Percentiles rank a stretch among this genome's conserved stretches.
These are phyloP conservation scores for Melanerpes formicivorus DNA, from an alignment of 2,113 vertebrate species.

Conservation along the genomic window DNA sequence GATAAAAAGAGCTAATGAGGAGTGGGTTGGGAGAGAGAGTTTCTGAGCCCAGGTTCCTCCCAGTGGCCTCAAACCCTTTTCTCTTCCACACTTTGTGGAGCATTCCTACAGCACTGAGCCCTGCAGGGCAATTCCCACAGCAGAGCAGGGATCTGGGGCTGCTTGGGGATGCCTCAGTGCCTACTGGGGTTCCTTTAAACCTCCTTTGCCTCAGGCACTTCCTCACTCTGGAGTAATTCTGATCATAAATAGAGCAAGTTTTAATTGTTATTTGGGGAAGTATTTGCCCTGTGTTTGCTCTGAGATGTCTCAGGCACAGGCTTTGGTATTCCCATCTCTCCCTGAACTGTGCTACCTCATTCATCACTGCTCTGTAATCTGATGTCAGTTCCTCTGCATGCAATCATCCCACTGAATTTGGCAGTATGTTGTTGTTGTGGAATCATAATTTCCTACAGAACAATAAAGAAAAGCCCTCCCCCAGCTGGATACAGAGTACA, in stretches of 20 bases:
- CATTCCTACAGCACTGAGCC: not conserved
- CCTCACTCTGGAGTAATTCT: not conserved
- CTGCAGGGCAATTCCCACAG: not conserved
- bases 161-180: not conserved
- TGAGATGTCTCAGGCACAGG: not conserved
- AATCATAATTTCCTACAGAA: conserved; percentile 17
- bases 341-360: not conserved
- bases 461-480: not conserved
- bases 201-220: not conserved
- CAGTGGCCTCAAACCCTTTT: not conserved
- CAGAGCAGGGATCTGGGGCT: not conserved
- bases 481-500: no score
- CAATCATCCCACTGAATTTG: conserved; percentile 16
- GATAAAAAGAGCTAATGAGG: not conserved
- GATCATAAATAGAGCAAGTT: not conserved
- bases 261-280: conserved; percentile 28
- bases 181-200: not conserved
- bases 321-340: not conserved
- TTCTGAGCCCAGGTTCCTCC: not conserved
- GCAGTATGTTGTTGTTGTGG: not conserved
- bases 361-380: conserved; percentile 9
- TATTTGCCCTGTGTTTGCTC: conserved; percentile 5
- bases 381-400: conserved; percentile 2
- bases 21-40: not conserved
- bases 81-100: not conserved